Evolutionary conservation across 2,888 invertebrate species (phyloP).

Genomic region (Phyllotreta cruciferae): DNA sequence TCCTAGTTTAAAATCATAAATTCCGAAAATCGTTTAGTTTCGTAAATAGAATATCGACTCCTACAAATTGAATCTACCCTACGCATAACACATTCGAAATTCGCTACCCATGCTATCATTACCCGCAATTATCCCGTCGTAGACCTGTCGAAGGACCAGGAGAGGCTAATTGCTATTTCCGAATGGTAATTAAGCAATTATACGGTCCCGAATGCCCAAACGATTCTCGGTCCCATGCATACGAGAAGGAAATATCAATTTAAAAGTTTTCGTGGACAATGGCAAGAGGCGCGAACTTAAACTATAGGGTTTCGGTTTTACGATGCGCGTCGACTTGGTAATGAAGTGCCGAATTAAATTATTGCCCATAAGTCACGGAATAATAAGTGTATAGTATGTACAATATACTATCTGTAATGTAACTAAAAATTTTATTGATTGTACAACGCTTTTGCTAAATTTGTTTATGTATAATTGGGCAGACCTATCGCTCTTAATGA

Average conservation of each 20-base stretch:
- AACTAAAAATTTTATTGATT: no score
- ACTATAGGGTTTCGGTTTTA: conserved; percentile 15
- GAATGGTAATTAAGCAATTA: conserved; percentile 51
- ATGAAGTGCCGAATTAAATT: background rate
- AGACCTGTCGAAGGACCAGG: conserved; percentile 44
- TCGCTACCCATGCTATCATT: conserved; percentile 40
- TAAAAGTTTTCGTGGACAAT: conserved; percentile 29
- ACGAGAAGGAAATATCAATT: conserved; percentile 34
- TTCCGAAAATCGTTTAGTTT: no score
- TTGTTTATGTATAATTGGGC: no score
- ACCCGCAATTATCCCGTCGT: conserved; percentile 43
- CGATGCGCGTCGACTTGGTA: background rate
- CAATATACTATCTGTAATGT: no score
- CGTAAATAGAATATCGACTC: no score
- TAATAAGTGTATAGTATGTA: conserved; percentile 1
- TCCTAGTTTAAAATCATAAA: no score
- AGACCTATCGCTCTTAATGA: no score
- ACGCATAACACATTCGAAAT: conserved; percentile 18
- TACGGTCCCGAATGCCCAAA: conserved; percentile 38
- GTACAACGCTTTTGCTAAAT: no score
- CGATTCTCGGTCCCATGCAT: conserved; percentile 31
- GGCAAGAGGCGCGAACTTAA: conserved; percentile 23
- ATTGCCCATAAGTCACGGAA: background rate
- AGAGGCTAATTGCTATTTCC: conserved; percentile 47
- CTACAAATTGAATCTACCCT: conserved; percentile 21